Percentiles rank a stretch among this genome's conserved stretches.
These are phyloP conservation scores for Artibeus lituratus DNA, from an alignment of 2,797 vertebrate genomes.

Conservation along the genomic window DNA sequence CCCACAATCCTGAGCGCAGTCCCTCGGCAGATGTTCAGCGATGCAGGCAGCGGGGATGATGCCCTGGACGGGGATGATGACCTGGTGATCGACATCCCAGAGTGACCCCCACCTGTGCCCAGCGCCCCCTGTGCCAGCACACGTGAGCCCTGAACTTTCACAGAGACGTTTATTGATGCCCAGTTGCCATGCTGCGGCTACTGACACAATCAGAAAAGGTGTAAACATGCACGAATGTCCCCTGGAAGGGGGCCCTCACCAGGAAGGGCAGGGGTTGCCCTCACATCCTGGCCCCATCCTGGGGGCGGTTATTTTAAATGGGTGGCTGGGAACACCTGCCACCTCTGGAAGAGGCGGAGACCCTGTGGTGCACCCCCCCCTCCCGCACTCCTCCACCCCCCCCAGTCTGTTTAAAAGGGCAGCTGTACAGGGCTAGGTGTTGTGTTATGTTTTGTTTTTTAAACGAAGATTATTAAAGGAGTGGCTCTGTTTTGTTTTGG, in stretches of 20 bases:
- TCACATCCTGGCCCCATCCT: not conserved
- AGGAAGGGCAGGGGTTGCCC: constrained; percentile 25
- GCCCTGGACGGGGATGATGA: constrained; percentile 89
- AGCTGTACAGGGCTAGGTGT: constrained; percentile 63
- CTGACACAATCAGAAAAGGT: constrained; percentile 70
- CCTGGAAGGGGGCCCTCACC: constrained; percentile 35
- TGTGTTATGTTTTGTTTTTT: not conserved
- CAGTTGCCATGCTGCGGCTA: constrained; percentile 71
- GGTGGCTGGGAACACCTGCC: constrained; percentile 34
- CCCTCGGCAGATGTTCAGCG: constrained; percentile 93
- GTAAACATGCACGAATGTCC: constrained; percentile 69
- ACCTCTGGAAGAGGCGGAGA: not conserved
- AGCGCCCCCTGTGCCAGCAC: not conserved
- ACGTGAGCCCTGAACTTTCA: not conserved
- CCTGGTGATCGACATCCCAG: constrained; percentile 93
- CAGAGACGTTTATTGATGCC: constrained; percentile 71
- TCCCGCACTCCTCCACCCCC: not conserved
- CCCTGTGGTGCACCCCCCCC: not conserved
- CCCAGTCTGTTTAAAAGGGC: constrained; percentile 34
- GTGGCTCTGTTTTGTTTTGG: constrained; percentile 10
- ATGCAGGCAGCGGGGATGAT: constrained; percentile 89
- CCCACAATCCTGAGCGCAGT: constrained; percentile 89
- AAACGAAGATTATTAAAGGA: constrained; percentile 61
- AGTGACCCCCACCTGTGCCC: constrained; percentile 53
- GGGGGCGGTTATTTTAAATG: constrained; percentile 16